phyloP scores from a whole-genome alignment of 2,888 invertebrate species.

The Agonum fuliginosum region DNA sequence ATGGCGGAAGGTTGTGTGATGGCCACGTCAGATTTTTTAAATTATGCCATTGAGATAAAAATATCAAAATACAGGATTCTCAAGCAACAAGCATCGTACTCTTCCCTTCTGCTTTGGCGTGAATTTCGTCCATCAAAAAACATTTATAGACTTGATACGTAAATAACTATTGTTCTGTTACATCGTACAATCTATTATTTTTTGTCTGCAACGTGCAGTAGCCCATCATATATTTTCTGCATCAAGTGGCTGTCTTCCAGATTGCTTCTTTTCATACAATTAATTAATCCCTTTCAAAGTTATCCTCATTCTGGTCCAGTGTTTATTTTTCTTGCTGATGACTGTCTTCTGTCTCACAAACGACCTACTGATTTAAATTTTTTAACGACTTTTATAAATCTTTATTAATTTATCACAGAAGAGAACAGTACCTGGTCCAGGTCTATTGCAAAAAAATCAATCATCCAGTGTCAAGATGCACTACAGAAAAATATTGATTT shows the following conservation, averaged over 20 bases:
- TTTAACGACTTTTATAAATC: constrained; percentile 59
- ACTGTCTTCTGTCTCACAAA: constrained; percentile 41
- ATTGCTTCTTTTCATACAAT: constrained; percentile 22
- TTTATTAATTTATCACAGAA: constrained; percentile 58
- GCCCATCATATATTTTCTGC: background rate
- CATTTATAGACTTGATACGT: too few species aligned
- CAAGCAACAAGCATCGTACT: too few species aligned
- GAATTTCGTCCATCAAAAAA: too few species aligned
- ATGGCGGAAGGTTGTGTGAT: too few species aligned
- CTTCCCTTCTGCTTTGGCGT: too few species aligned
- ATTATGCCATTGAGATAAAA: too few species aligned
- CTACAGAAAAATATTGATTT: constrained; percentile 52
- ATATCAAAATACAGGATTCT: too few species aligned
- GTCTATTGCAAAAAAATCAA: constrained; percentile 57
- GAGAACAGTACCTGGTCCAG: constrained; percentile 24
- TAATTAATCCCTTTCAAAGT: constrained; percentile 34
- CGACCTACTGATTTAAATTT: constrained; percentile 52
- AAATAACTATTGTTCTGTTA: background rate
- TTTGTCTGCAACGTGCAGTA: background rate
- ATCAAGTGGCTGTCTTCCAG: too few species aligned
- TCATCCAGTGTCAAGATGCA: constrained; percentile 53
- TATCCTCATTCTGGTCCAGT: constrained; percentile 5
- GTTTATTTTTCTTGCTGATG: constrained; percentile 32
- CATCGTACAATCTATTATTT: background rate
- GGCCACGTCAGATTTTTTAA: too few species aligned